Percentiles rank a stretch among this genome's conserved stretches.
Evolutionary conservation across 2,888 invertebrate genomes (phyloP).

Genomic region (Microplitis deprimator): DNA sequence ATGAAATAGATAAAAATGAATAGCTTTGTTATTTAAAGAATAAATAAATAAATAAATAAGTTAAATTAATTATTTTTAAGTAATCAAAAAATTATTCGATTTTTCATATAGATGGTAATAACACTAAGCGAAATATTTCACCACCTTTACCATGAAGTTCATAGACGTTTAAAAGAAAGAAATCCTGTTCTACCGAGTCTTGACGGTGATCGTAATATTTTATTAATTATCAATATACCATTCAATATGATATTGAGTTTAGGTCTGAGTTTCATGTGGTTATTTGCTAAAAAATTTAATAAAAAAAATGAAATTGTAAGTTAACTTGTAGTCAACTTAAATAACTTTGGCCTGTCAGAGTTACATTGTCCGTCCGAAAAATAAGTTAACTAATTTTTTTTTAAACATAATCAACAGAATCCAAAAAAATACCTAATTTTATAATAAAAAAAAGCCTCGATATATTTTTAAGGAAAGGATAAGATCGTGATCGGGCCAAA

Average conservation of each 20-base stretch:
- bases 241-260: slow-evolving; percentile 56
- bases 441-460: too few relatives aligned
- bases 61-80: background rate
- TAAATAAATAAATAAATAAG: too few relatives aligned
- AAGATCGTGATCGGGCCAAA: too few relatives aligned
- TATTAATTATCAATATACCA: slow-evolving; percentile 59
- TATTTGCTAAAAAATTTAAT: slow-evolving; percentile 37
- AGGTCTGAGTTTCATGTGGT: slow-evolving; percentile 53
- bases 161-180: slow-evolving; percentile 42
- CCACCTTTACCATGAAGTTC: slow-evolving; percentile 58
- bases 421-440: too few relatives aligned
- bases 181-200: slow-evolving; percentile 54
- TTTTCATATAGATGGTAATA: slow-evolving; percentile 46
- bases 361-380: background rate
- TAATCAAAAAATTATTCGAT: slow-evolving; percentile 7
- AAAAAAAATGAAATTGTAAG: slow-evolving; percentile 51
- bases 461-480: too few relatives aligned
- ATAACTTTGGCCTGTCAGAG: too few relatives aligned
- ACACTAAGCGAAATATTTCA: slow-evolving; percentile 58
- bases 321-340: background rate
- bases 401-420: too few relatives aligned
- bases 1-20: too few relatives aligned
- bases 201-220: slow-evolving; percentile 61
- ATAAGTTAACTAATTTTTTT: too few relatives aligned
- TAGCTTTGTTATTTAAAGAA: too few relatives aligned